phyloP scores from a whole-genome alignment of 2,113 vertebrate species.

The Oreotragus oreotragus region DNA sequence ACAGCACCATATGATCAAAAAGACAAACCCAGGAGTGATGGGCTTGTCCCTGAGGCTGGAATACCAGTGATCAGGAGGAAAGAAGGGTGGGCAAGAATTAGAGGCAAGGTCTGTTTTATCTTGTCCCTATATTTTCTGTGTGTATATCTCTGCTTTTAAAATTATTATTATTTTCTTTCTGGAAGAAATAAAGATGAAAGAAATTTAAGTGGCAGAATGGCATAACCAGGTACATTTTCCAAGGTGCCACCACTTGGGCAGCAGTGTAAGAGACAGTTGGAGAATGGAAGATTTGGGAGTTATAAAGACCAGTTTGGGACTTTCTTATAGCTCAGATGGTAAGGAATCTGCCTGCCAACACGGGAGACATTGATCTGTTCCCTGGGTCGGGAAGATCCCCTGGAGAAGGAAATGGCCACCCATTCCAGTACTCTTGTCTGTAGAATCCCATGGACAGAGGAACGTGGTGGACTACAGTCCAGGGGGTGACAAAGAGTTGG shows the following conservation, averaged over 20 bases:
- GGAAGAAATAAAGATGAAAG: background rate
- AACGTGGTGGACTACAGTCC: background rate
- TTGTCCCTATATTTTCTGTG: background rate
- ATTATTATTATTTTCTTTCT: background rate
- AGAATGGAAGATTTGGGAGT: background rate
- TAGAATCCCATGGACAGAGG: background rate
- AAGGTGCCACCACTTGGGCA: background rate
- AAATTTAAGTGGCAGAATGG: background rate
- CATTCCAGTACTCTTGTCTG: background rate
- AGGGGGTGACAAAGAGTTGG: background rate
- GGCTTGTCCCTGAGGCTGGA: background rate
- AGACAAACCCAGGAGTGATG: background rate
- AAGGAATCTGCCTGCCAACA: background rate
- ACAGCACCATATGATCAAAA: background rate
- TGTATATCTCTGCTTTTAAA: too few species aligned
- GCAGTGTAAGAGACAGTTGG: fast-evolving
- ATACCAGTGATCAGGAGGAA: background rate
- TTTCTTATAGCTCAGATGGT: background rate
- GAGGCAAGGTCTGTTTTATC: background rate
- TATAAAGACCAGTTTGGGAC: background rate
- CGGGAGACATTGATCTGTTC: background rate
- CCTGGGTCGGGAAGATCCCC: background rate
- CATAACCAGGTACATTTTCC: background rate
- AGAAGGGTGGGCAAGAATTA: background rate
- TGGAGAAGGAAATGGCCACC: background rate